Evolutionary conservation across 2,113 vertebrate genomes (phyloP).

Genomic region (Stigmatopora argus): DNA sequence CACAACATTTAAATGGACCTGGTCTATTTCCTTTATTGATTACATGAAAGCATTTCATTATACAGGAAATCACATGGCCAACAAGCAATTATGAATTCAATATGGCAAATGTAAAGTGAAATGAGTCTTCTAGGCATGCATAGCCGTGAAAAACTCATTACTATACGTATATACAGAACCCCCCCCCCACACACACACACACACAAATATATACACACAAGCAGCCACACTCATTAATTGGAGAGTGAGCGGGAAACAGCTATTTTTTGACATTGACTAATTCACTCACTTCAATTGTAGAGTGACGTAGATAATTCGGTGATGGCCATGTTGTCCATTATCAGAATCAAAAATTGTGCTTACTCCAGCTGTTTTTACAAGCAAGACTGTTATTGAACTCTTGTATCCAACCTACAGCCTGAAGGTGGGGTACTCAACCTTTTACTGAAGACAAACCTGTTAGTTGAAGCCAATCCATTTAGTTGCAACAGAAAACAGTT

Average conservation of each 20-base stretch:
- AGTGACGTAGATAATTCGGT: conserved; percentile 53
- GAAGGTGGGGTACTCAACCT: background rate
- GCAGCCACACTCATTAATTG: conserved; percentile 22
- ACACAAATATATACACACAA: conserved; percentile 16
- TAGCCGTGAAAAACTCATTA: conserved; percentile 49
- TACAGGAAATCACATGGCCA: conserved; percentile 57
- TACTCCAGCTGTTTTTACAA: conserved; percentile 33
- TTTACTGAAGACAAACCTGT: background rate
- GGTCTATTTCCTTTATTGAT: conserved; percentile 69
- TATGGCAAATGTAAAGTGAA: conserved; percentile 62
- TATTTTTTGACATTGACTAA: conserved; percentile 55
- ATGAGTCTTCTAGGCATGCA: conserved; percentile 51
- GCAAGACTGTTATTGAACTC: background rate
- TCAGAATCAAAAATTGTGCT: conserved; percentile 57
- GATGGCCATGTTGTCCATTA: conserved; percentile 59
- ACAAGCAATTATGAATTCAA: conserved; percentile 71
- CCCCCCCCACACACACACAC: background rate
- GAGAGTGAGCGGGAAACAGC: conserved; percentile 21
- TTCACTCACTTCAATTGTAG: conserved; percentile 48
- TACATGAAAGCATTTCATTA: conserved; percentile 69
- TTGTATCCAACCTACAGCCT: background rate
- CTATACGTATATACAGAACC: background rate
- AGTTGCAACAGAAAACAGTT: background rate
- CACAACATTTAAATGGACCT: conserved; percentile 60
- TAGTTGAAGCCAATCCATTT: background rate